These are phyloP conservation scores for Dufourea novaeangliae DNA, from an alignment of 1,140 invertebrate species.

Conservation along the genomic window DNA sequence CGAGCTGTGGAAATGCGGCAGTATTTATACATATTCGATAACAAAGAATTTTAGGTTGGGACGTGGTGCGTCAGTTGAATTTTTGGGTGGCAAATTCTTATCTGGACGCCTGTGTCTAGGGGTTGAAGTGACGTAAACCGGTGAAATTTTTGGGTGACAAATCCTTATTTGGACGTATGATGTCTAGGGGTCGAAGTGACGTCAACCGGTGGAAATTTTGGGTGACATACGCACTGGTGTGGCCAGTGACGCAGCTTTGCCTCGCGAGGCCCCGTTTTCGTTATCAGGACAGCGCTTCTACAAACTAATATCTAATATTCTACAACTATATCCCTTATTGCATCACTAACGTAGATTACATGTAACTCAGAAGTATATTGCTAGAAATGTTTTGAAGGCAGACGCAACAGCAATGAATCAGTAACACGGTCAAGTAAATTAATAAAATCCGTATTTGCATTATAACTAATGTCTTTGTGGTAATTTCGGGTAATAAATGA, in stretches of 20 bases:
- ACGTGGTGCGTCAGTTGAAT: no score
- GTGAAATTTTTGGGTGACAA: no score
- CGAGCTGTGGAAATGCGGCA: no score
- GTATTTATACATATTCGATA: no score
- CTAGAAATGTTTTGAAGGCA: neutral
- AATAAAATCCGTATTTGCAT: neutral
- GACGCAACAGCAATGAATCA: neutral
- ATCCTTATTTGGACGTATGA: no score
- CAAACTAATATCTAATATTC: neutral
- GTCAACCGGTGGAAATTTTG: no score
- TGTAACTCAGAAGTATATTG: neutral
- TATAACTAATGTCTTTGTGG: no score
- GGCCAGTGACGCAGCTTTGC: constrained; percentile 43
- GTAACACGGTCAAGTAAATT: neutral
- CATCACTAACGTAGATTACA: constrained; percentile 8
- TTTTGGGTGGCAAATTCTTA: no score
- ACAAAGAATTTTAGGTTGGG: no score
- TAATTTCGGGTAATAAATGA: neutral
- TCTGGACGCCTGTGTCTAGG: no score
- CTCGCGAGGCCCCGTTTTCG: neutral
- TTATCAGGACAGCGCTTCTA: neutral
- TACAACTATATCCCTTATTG: neutral
- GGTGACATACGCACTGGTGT: constrained; percentile 25
- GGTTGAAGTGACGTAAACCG: no score
- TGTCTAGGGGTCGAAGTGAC: no score